Evolutionary conservation across 2,888 invertebrate species (phyloP), one percentile per base, ranked within the genome.

Genomic region (Rugalucina vietnamica): DNA sequence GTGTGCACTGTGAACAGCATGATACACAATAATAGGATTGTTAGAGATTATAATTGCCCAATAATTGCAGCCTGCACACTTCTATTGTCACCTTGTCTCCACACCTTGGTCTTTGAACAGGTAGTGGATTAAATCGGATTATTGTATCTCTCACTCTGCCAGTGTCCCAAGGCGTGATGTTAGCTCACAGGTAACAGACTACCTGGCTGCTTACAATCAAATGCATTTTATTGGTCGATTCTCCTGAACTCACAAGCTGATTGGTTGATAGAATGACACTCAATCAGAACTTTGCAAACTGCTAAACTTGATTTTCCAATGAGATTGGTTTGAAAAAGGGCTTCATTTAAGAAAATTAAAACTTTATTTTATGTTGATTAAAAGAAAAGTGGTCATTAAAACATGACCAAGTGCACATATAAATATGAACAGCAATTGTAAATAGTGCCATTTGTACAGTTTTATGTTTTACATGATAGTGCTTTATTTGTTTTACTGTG

Each of bases 1-100:
- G n/a, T n/a, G n/a, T n/a, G n/a, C n/a, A n/a, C n/a, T 76, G 76
- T 69, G 76, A 76, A 76, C 69, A 76, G 70, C 70, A 76, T 32
- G 43, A 49, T n/a, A 43, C 43, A 65, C 5, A 4, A 18, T 34
- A 65, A 65, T 65, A 34, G 34, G 65, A 34, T 8, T 65, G 65
- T 65, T 65, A 34, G 34, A n/a, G 32, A 29, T 34, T n/a, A 34
- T 65, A 65, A 65, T 65, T 65, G 65, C 12, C 2, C 29, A 34
- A 65, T 65, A 65, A 65, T 65, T 65, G 21, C 65, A 4, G 34
- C 5, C 4, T 34, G 29, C 65, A 65, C 65, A 65, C 65, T 65
- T 65, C 65, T n/a, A 21, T 65, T 65, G 34, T 65, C 65, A 65
- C 34, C 34, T 3, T 1, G 34, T 32, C 34, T 65, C 5, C 29